Evolutionary conservation across 1,140 invertebrate species (phyloP).

Genomic region (Lanistes nyassanus): DNA sequence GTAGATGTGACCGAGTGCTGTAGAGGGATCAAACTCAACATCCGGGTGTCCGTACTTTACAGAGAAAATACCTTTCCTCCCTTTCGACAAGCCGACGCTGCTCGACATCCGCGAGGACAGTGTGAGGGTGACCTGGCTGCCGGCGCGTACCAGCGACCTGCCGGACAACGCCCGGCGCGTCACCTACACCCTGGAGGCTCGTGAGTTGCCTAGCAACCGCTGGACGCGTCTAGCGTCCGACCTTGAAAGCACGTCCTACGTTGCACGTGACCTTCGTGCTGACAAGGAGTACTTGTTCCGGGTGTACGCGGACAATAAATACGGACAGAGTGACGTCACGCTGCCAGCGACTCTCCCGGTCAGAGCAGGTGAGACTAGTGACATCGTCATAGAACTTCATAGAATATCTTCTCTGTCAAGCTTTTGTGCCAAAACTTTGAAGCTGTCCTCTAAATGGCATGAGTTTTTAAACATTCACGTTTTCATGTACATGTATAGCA

Average conservation of each 20-base stretch:
- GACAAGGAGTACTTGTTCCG: conserved; percentile 59
- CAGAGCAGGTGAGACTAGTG: conserved; percentile 37
- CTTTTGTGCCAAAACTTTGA: too few relatives aligned
- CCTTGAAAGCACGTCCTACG: conserved; percentile 39
- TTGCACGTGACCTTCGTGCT: conserved; percentile 46
- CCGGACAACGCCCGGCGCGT: conserved; percentile 48
- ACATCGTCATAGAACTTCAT: too few relatives aligned
- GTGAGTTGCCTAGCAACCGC: conserved; percentile 55
- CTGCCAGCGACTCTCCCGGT: conserved; percentile 40
- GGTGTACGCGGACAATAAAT: conserved; percentile 54
- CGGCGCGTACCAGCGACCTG: conserved; percentile 46
- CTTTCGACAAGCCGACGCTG: conserved; percentile 51
- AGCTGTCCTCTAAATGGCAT: too few relatives aligned
- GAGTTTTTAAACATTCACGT: too few relatives aligned
- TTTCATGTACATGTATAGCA: too few relatives aligned
- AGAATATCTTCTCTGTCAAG: too few relatives aligned
- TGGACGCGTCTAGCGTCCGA: conserved; percentile 54
- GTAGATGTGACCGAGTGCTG: too few relatives aligned
- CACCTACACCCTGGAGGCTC: conserved; percentile 54
- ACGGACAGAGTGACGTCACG: conserved; percentile 57
- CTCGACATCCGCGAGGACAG: conserved; percentile 47
- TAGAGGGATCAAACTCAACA: too few relatives aligned
- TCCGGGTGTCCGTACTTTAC: not conserved
- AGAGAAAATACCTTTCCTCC: conserved; percentile 51
- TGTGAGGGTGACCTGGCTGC: conserved; percentile 54